A percentile compares a stretch with the other conserved stretches of the same genome.
These are phyloP conservation scores for Dryobota labecula DNA, from an alignment of 2,888 invertebrate genomes.

Conservation along the genomic window DNA sequence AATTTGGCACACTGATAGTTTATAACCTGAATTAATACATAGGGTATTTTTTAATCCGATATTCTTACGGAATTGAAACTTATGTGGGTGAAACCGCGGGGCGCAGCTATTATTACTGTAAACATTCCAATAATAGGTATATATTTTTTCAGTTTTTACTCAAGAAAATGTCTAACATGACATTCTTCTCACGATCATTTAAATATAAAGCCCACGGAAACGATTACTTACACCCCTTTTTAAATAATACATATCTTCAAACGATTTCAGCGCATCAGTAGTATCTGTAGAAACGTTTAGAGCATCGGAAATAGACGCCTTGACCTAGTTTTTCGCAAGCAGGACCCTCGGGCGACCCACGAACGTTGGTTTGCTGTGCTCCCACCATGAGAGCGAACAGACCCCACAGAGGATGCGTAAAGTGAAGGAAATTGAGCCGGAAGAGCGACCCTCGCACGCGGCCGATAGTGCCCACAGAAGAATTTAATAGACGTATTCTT, in stretches of 20 bases:
- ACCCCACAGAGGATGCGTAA: conserved; percentile 62
- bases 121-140: too few species aligned
- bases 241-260: conserved; percentile 39
- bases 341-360: conserved; percentile 55
- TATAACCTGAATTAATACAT: too few species aligned
- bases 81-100: too few species aligned
- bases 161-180: neutral
- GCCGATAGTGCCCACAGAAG: conserved; percentile 41
- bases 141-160: too few species aligned
- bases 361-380: conserved; percentile 61
- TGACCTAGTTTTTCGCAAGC: conserved; percentile 65
- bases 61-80: too few species aligned
- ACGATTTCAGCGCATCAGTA: conserved; percentile 41
- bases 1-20: too few species aligned
- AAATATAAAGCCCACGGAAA: conserved; percentile 1
- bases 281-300: conserved; percentile 58
- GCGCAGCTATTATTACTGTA: too few species aligned
- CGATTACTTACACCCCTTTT: conserved; percentile 9
- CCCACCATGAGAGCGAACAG: conserved; percentile 49
- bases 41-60: too few species aligned
- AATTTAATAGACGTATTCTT: conserved; percentile 57
- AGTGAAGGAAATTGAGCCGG: conserved; percentile 70
- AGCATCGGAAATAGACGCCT: conserved; percentile 65
- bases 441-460: conserved; percentile 57
- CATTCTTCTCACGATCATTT: conserved; percentile 2